Evolutionary conservation across 2,888 invertebrate species (phyloP).

Genomic region (Tetragonisca angustula): DNA sequence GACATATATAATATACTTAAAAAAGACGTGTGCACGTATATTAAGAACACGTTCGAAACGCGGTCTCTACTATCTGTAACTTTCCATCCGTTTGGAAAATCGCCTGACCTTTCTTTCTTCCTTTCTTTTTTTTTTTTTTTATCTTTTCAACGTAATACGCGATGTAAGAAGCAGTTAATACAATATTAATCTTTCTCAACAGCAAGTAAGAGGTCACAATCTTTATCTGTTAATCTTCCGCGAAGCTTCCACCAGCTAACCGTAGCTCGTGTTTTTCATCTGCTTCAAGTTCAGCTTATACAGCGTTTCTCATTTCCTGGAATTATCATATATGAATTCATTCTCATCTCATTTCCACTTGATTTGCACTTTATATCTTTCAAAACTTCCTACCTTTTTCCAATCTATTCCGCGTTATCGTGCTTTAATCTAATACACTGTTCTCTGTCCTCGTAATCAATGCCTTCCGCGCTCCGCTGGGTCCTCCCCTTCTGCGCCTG

Average conservation of each 20-base stretch:
- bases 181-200: background rate
- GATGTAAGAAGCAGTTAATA: background rate
- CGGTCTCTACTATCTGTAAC: background rate
- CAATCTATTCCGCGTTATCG: background rate
- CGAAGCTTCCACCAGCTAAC: background rate
- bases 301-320: slow-evolving; percentile 12
- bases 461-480: background rate
- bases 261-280: background rate
- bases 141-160: too few species aligned
- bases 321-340: slow-evolving; percentile 28
- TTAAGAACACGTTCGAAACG: too few species aligned
- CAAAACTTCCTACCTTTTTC: background rate
- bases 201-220: background rate
- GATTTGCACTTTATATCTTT: background rate
- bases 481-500: background rate
- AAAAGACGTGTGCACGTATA: too few species aligned
- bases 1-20: too few species aligned
- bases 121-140: too few species aligned
- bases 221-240: background rate
- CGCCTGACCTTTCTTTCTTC: background rate
- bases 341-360: slow-evolving; percentile 4
- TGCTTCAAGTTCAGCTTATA: background rate
- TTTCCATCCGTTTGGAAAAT: background rate
- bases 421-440: background rate
- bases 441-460: background rate